These are phyloP conservation scores for Mungos mungo DNA, from an alignment of 2,113 vertebrate species.

Conservation along the genomic window DNA sequence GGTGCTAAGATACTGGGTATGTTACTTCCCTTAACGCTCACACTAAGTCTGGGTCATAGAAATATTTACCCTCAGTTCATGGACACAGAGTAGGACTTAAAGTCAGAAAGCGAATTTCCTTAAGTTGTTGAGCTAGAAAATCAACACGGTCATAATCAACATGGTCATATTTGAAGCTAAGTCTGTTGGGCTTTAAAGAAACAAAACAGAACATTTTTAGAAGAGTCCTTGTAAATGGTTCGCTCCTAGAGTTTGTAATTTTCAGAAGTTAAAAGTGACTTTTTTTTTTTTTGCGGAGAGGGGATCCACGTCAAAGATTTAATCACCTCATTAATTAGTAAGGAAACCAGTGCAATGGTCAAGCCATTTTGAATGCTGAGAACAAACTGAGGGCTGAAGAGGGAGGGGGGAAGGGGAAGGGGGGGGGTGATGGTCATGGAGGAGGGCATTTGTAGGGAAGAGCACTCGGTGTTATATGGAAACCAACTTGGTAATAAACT, in stretches of 20 bases:
- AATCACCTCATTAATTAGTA: neutral
- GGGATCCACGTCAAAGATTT: neutral
- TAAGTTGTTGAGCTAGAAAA: neutral
- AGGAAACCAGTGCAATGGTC: neutral
- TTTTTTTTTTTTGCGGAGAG: neutral
- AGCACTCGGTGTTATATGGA: too few relatives aligned
- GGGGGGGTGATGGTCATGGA: too few relatives aligned
- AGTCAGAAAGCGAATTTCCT: neutral
- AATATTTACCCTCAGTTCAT: neutral
- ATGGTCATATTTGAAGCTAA: neutral
- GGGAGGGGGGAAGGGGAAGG: too few relatives aligned
- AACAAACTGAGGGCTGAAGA: too few relatives aligned
- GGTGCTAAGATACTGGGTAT: neutral
- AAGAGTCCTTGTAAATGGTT: neutral
- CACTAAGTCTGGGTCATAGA: neutral
- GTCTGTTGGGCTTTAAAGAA: neutral
- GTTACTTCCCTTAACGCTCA: neutral
- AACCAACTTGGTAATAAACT: too few relatives aligned
- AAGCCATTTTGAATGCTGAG: neutral
- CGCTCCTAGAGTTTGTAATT: neutral
- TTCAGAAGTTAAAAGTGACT: neutral
- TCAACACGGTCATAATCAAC: neutral
- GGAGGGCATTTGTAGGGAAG: too few relatives aligned
- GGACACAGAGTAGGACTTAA: neutral
- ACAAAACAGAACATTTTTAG: neutral